Conservation (phyloP, 2,113 vertebrate genomes). For the Daubentonia madagascariensis region DNA sequence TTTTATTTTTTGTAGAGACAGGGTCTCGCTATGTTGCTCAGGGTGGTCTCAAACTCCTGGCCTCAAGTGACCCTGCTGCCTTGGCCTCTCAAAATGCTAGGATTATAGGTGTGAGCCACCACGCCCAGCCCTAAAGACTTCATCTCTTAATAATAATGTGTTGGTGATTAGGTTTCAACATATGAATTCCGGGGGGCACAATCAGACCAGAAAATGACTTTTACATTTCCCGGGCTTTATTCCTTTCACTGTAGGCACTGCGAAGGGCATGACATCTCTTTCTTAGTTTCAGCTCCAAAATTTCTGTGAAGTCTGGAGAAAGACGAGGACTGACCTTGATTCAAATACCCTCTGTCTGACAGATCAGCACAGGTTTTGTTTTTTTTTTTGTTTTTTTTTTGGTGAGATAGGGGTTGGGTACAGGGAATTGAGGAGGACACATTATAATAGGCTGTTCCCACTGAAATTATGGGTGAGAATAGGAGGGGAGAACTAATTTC, state of each 20-base stretch:
- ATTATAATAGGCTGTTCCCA: not conserved
- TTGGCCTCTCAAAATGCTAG: no score
- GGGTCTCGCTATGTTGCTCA: no score
- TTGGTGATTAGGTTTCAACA: not conserved
- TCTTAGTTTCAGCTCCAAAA: not conserved
- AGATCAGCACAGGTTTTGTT: not conserved
- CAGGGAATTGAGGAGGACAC: not conserved
- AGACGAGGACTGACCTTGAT: not conserved
- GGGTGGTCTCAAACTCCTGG: no score
- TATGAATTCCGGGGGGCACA: no score
- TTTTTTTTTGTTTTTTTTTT: no score
- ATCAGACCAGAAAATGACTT: not conserved
- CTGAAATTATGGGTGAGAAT: not conserved
- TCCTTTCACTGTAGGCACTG: not conserved
- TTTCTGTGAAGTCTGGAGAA: not conserved
- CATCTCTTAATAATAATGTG: not conserved
- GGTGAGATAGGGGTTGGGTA: no score
- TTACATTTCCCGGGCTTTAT: not conserved
- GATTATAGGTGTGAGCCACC: no score
- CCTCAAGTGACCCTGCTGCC: no score
- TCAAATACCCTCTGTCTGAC: not conserved
- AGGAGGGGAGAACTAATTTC: not conserved
- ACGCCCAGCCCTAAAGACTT: no score
- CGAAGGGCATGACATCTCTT: not conserved
- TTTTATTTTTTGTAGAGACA: no score